Base-by-base conservation (phyloP, 2,113 vertebrate species). In the Ellobius talpinus region DNA sequence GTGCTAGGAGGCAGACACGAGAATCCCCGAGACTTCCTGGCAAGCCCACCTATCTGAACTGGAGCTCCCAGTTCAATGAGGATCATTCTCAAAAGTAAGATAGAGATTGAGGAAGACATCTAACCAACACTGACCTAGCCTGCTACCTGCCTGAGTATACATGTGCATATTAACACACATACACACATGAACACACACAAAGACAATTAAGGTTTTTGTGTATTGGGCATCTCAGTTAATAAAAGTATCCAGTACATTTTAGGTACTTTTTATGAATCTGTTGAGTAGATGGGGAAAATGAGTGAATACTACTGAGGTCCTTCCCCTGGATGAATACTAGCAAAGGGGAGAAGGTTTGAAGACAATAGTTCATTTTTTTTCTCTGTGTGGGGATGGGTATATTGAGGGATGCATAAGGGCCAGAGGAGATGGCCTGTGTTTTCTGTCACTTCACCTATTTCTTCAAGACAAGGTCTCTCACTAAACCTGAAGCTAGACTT, bases 231-330 rank as follows among this genome's bases (percentile, higher is more conserved):
- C 39, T 45, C 33, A 50, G 50, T 24, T 79, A 78, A 74, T 47
- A 1, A 36, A 39, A 42, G 13, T 58, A 5, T 45, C 45, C 21
- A 1, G 29, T 13, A 4, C 0, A 0, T 42, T 2, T 61, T 36
- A 31, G 29, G 26, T n/a, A 17, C 36, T 29, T 39, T 17, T 3
- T 17, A 4, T 21, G 4, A 11, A 5, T 52, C 7, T 63, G 72
- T 19, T 68, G 78, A 72, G 55, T 55, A 63, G 2, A 50, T n/a
- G 36, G 17, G 58, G 72, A 39, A 70, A 39, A 33, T 52, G 63
- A 55, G 13, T n/a, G 50, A n/a, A 1, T 7, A 8, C 29, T 2
- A 16, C 42, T 12, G 14, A 33, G 14, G 33, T 9, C 26, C 14
- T 66, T 65, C 4, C 6, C n/a, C 23, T 1, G 42, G 47, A 73